Base-by-base conservation (phyloP, 2,888 invertebrate species). In the Stenchaetothrips biformis region DNA sequence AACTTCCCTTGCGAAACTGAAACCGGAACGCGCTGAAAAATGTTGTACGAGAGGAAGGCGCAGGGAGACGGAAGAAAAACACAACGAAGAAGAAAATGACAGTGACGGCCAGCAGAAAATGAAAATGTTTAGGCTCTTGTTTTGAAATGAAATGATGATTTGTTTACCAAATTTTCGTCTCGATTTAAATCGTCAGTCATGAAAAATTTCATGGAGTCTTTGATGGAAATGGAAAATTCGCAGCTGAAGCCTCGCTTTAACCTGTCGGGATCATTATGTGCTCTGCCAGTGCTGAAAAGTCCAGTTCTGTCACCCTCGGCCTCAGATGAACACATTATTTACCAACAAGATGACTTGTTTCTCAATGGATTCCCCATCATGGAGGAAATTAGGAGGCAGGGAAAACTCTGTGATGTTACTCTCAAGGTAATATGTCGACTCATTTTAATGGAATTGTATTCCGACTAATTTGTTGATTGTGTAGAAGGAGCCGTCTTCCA, bases 401-500 rank as follows among this genome's bases (percentile, higher is more conserved):
- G 94, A 80, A 94, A 94, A 86, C 89, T 96, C 1, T 95, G 95
- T 87, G 96, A 96, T 89, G 94, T 96, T 82, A 92, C 93, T 21
- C 87, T 96, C 81, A 94, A 93, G 90, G 94, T 94, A 87, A 77
- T 81, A 79, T 74, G 47, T 25, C 16, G 25, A 74, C 9, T 25
- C 16, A 48, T 2, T 78, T 37, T 79, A 1, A 4, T 3, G 48
- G 74, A 27, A 49, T 3, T 59, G 25, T 74, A 62, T 77, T 53
- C 25, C 3, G 47, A 48, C 9, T 80, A 59, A 13, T 79, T 53
- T 49, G n/a, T 49, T 18, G 16, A 18, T 79, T 2, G 13, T 3
- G 27, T 2, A 6, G 48, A 48, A n/a, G 49, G 1, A 18, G 79
- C 48, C 62, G 81, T 82, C 82, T 81, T 82, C 27, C 82, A 82